Conservation (phyloP, 2,888 invertebrate genomes). For the Andricus curvator region DNA sequence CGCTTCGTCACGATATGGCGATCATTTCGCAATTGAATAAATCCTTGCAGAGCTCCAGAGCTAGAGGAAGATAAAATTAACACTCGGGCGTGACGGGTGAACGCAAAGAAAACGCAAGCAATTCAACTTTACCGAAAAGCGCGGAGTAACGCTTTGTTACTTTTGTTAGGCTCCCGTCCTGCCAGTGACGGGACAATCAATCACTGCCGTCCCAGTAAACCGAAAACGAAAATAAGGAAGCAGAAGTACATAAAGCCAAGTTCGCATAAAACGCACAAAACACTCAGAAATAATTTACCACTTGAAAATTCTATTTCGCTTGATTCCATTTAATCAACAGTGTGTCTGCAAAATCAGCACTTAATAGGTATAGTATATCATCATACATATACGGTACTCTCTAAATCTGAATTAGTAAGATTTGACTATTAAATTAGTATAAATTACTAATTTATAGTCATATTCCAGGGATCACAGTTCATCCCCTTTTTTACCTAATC, state of each 20-base stretch:
- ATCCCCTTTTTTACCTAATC: no score
- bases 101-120: constrained; percentile 55
- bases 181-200: constrained; percentile 76
- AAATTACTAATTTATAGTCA: no score
- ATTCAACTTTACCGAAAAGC: constrained; percentile 68
- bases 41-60: constrained; percentile 44
- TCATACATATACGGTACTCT: no score
- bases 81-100: constrained; percentile 37
- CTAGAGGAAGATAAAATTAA: constrained; percentile 42
- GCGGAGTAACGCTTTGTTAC: constrained; percentile 67
- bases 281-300: constrained; percentile 54
- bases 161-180: constrained; percentile 71
- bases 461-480: no score
- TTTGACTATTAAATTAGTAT: no score
- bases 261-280: constrained; percentile 51
- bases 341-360: background rate
- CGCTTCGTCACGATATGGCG: background rate
- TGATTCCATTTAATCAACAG: background rate
- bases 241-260: constrained; percentile 46
- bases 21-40: constrained; percentile 43
- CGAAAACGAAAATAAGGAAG: constrained; percentile 66
- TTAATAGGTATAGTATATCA: background rate
- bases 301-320: background rate
- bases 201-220: constrained; percentile 70
- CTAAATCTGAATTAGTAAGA: no score